A percentile compares a stretch with the other conserved stretches of the same genome.
These are phyloP conservation scores for Synergus gifuensis DNA, from an alignment of 2,888 invertebrate genomes.

Conservation along the genomic window DNA sequence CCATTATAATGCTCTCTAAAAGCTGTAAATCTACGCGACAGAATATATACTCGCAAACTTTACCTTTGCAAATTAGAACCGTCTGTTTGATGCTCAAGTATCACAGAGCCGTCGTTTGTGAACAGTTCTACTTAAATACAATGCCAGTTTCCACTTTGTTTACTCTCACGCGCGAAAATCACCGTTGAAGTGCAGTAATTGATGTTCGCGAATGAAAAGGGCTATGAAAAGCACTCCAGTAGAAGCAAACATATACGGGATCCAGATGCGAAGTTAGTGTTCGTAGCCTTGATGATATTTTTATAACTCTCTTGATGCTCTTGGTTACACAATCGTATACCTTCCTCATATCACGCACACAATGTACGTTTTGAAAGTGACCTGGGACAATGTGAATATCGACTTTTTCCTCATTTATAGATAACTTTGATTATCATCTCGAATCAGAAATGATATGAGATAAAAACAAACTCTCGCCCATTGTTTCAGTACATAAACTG, in stretches of 20 bases:
- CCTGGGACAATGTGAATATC: neutral
- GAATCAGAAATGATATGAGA: neutral
- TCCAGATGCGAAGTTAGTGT: neutral
- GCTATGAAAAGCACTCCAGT: neutral
- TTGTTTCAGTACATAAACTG: neutral
- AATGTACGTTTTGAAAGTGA: neutral
- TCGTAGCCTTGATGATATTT: neutral
- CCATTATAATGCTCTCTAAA: slow-evolving; percentile 45
- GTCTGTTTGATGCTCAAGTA: slow-evolving; percentile 41
- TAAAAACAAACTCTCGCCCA: neutral
- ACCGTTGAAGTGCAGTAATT: neutral
- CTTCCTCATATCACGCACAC: too few species aligned
- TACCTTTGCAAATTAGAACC: slow-evolving; percentile 50
- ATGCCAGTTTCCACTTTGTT: slow-evolving; percentile 14
- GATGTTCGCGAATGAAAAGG: neutral
- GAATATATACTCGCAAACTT: slow-evolving; percentile 47
- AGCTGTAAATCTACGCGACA: slow-evolving; percentile 47
- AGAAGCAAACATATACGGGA: neutral
- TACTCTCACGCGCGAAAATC: neutral
- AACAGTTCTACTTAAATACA: slow-evolving; percentile 42
- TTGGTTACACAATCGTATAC: too few species aligned
- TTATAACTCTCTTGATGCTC: neutral
- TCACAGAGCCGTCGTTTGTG: slow-evolving; percentile 20
- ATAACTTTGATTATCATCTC: neutral
- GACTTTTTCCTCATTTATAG: neutral